These are phyloP conservation scores for Pangasius djambal DNA, from an alignment of 2,797 vertebrate genomes.

Conservation along the genomic window DNA sequence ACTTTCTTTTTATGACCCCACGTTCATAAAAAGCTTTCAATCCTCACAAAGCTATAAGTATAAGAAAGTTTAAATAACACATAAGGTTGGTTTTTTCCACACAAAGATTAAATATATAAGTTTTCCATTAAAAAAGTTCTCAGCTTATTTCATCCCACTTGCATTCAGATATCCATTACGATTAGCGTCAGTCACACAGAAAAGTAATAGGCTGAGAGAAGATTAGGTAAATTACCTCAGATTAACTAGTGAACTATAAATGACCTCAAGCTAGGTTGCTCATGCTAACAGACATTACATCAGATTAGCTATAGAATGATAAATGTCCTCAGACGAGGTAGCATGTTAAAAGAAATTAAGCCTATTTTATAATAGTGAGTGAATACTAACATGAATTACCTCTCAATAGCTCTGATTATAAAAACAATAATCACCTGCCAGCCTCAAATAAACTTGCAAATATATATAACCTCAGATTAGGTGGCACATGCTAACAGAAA, in stretches of 20 bases:
- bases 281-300: background rate
- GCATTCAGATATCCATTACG: background rate
- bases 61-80: conserved; percentile 42
- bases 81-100: background rate
- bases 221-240: background rate
- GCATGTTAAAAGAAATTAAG: background rate
- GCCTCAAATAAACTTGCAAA: background rate
- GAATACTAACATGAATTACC: background rate
- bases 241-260: background rate
- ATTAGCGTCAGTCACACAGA: background rate
- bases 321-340: background rate
- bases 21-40: conserved; percentile 53
- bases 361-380: background rate
- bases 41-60: conserved; percentile 32
- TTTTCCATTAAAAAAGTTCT: conserved; percentile 10
- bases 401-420: background rate
- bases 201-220: background rate
- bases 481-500: background rate
- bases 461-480: background rate
- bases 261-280: too few relatives aligned
- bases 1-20: conserved; percentile 52
- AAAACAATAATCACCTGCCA: background rate
- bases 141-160: background rate
- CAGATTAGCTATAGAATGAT: background rate
- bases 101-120: conserved; percentile 30